phyloP scores from a whole-genome alignment of 2,113 vertebrate genomes.

The Xiphophorus maculatus region DNA sequence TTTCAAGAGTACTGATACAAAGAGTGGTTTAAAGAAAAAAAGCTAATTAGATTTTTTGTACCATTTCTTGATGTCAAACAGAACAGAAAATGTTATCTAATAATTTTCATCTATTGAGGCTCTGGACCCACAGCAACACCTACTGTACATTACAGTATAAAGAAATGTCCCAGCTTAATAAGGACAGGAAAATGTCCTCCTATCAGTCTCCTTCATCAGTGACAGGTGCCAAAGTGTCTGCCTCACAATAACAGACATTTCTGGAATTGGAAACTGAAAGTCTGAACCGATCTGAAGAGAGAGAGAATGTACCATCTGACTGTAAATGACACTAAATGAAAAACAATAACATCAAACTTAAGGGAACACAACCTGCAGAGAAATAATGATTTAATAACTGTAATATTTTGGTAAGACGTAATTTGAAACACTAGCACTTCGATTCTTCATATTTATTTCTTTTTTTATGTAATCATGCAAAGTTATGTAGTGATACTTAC shows the following conservation, averaged over 20 bases:
- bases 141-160: not conserved
- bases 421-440: too few species aligned
- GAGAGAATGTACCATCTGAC: not conserved
- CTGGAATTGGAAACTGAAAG: not conserved
- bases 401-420: too few species aligned
- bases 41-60: not conserved
- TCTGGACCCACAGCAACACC: not conserved
- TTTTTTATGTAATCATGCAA: not conserved
- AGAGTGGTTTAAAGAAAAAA: not conserved
- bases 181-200: too few species aligned
- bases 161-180: not conserved
- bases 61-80: not conserved
- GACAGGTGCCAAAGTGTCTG: too few species aligned
- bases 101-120: not conserved
- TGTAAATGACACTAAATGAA: too few species aligned
- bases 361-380: too few species aligned
- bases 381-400: too few species aligned
- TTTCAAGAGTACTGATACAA: too few species aligned
- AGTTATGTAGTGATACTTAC: slow-evolving; percentile 60
- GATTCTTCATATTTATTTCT: not conserved
- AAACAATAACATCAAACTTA: too few species aligned
- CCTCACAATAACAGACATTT: too few species aligned
- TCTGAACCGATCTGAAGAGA: not conserved
- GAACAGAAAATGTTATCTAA: not conserved
- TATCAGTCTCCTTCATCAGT: too few species aligned